A percentile compares a stretch with the other conserved stretches of the same genome.
Conservation (phyloP, 2,797 vertebrate species). For the Linurgus olivaceus region DNA sequence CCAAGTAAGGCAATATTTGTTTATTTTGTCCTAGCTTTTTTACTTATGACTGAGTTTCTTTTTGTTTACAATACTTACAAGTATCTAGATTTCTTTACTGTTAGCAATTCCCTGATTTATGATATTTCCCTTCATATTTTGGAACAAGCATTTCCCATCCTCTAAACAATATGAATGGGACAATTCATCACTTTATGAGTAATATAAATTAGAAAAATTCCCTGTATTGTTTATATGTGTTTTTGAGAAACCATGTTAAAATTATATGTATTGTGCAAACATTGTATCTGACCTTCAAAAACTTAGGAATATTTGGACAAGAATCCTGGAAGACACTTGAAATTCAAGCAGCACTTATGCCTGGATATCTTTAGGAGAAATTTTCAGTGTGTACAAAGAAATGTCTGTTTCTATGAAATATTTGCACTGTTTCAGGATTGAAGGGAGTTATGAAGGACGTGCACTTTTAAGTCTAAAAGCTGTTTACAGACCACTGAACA, state of each 20-base stretch:
- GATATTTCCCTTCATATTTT: not conserved
- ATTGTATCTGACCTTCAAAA: conserved; percentile 35
- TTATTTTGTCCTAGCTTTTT: not conserved
- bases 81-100: not conserved
- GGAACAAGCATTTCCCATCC: not conserved
- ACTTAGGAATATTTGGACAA: conserved; percentile 24
- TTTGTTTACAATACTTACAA: not conserved
- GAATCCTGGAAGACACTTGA: not conserved
- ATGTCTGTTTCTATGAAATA: not conserved
- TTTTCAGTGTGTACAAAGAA: not conserved
- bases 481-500: not conserved
- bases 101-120: not conserved
- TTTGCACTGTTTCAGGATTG: not conserved
- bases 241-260: not conserved
- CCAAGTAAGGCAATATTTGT: not conserved
- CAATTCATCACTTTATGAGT: not conserved
- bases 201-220: not conserved
- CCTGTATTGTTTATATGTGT: not conserved
- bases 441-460: not conserved
- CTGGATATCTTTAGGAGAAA: not conserved
- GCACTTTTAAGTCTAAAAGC: not conserved
- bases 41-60: not conserved
- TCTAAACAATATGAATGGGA: not conserved
- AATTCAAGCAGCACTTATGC: not conserved
- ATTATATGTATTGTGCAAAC: not conserved